These are phyloP conservation scores for Camponotus vicinus DNA, from an alignment of 1,140 invertebrate species.

Conservation along the genomic window DNA sequence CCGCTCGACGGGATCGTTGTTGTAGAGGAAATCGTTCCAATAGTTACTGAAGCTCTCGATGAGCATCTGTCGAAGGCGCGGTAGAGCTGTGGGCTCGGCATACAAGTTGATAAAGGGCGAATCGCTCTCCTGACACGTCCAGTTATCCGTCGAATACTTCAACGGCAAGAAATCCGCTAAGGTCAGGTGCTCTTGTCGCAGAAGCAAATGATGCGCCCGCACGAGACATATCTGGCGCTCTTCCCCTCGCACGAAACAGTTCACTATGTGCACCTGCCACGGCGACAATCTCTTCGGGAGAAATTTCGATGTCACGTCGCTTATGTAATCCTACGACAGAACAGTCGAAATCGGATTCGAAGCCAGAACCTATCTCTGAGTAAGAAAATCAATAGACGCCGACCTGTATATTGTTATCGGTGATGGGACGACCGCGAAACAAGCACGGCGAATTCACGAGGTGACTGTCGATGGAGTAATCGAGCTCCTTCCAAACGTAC, in stretches of 20 bases:
- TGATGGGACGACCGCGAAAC: constrained; percentile 89
- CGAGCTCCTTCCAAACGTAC: constrained; percentile 84
- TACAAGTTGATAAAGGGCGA: constrained; percentile 88
- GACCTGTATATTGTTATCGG: constrained; percentile 91
- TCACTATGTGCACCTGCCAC: constrained; percentile 93
- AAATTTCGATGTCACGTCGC: constrained; percentile 92
- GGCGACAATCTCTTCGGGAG: constrained; percentile 90
- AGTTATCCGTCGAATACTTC: constrained; percentile 85
- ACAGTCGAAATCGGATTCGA: not conserved
- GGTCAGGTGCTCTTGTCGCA: constrained; percentile 90
- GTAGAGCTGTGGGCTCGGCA: constrained; percentile 88
- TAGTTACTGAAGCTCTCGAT: constrained; percentile 90
- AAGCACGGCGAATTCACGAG: constrained; percentile 88
- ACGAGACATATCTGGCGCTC: constrained; percentile 91
- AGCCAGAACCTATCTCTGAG: not conserved
- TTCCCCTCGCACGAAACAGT: constrained; percentile 85
- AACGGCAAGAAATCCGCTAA: constrained; percentile 92
- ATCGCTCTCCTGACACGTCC: constrained; percentile 78
- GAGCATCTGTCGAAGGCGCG: constrained; percentile 89
- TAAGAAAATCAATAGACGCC: not conserved
- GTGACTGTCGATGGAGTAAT: constrained; percentile 90
- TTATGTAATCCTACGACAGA: constrained; percentile 90
- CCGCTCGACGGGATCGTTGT: constrained; percentile 92
- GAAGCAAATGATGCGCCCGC: constrained; percentile 91
- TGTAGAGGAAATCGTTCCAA: constrained; percentile 93